Evolutionary conservation across 2,797 vertebrate species (phyloP).

Genomic region (Clamator glandarius): DNA sequence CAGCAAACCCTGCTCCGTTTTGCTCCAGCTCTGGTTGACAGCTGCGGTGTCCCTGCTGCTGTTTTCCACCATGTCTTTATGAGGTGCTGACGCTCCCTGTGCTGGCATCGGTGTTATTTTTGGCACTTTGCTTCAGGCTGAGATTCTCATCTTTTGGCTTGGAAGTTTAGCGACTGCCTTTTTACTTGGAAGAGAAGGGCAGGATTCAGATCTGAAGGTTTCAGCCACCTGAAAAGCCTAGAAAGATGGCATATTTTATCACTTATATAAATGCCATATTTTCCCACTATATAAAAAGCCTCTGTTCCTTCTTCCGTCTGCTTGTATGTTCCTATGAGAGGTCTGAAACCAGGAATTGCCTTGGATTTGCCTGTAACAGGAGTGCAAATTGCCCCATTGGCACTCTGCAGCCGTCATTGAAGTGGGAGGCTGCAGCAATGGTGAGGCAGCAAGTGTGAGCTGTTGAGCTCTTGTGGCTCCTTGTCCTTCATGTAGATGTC

Average conservation of each 20-base stretch:
- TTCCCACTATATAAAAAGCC: constrained; percentile 29
- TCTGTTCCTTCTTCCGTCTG: constrained; percentile 2
- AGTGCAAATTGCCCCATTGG: not conserved
- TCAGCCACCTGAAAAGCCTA: constrained; percentile 41
- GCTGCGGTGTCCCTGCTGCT: not conserved
- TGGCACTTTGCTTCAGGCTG: constrained; percentile 41
- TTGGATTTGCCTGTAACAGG: not conserved
- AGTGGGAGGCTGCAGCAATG: not conserved
- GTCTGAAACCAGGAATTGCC: not conserved
- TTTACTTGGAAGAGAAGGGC: constrained; percentile 29
- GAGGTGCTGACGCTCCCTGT: not conserved
- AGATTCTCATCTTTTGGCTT: constrained; percentile 60
- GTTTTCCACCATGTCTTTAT: not conserved
- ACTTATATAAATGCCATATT: constrained; percentile 1
- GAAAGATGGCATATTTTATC: constrained; percentile 45
- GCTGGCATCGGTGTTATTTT: constrained; percentile 27
- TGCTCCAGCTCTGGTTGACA: not conserved
- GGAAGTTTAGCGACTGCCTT: constrained; percentile 35
- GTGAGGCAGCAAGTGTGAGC: rapidly evolving
- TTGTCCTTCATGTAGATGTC: not conserved
- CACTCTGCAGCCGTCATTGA: not conserved
- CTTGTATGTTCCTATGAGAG: not conserved
- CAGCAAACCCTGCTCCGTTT: not conserved
- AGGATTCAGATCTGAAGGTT: constrained; percentile 18
- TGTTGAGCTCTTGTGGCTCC: not conserved